Conservation (phyloP, 2,113 vertebrate species). For the Hyaena hyaena region DNA sequence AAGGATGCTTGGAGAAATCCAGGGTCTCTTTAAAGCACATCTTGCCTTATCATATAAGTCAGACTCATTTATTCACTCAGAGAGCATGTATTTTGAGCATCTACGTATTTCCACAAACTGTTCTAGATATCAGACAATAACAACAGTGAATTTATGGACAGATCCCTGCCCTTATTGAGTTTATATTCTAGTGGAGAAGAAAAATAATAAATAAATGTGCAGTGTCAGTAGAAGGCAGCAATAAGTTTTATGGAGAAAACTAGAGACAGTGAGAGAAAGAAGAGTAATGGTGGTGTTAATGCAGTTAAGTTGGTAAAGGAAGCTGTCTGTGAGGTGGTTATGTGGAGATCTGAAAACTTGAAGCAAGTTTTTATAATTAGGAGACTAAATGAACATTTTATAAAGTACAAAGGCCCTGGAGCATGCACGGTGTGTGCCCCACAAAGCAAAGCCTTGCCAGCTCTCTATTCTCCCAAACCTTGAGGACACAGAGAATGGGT, state of each 20-base stretch:
- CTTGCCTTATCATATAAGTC: not conserved
- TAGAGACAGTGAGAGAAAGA: not conserved
- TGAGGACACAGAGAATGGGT: slow-evolving; percentile 35
- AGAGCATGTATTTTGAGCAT: not conserved
- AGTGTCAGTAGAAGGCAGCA: not conserved
- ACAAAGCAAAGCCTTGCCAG: not conserved
- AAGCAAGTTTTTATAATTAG: slow-evolving; percentile 16
- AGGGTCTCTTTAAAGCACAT: not conserved
- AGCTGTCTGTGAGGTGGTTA: not conserved
- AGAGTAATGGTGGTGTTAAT: not conserved
- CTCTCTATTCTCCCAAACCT: not conserved
- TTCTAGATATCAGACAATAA: not conserved
- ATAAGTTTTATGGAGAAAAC: not conserved
- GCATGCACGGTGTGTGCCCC: not conserved
- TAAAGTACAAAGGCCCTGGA: not conserved
- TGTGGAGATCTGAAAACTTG: not conserved
- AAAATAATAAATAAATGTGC: not conserved
- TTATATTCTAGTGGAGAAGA: not conserved
- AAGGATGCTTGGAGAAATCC: not conserved
- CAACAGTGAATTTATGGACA: not conserved
- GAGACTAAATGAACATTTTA: not conserved
- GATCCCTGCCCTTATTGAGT: not conserved
- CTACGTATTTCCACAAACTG: not conserved
- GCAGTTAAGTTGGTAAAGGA: not conserved
- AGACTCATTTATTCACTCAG: not conserved